phyloP scores from a whole-genome alignment of 2,113 vertebrate genomes.

The Thinocorus orbignyianus region DNA sequence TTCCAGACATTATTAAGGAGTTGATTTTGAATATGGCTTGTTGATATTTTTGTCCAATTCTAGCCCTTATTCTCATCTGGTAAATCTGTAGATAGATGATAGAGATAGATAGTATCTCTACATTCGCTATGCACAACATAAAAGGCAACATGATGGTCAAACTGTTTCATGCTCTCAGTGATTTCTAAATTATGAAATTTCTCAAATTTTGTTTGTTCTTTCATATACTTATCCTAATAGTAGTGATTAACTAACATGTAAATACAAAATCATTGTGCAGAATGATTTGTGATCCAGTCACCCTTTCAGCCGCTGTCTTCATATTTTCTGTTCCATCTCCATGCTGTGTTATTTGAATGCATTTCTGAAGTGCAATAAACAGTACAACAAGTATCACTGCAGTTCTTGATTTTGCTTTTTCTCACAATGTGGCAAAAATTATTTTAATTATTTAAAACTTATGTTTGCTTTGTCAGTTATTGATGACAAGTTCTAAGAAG shows the following conservation, averaged over 20 bases:
- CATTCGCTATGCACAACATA: neutral
- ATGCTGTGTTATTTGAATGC: neutral
- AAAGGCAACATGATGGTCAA: neutral
- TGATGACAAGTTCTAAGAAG: neutral
- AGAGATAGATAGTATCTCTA: neutral
- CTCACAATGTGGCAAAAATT: neutral
- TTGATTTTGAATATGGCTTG: neutral
- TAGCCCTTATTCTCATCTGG: neutral
- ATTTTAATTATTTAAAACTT: neutral
- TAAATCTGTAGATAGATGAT: neutral
- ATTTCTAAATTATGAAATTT: neutral
- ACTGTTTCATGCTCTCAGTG: neutral
- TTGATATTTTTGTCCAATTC: neutral
- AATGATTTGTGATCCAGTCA: neutral
- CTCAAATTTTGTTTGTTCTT: neutral
- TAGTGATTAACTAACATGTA: neutral
- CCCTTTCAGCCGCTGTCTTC: neutral
- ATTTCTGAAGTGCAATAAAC: constrained; percentile 3
- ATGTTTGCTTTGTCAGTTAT: neutral
- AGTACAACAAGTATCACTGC: neutral
- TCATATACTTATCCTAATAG: neutral
- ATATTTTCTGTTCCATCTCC: neutral
- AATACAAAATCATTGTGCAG: neutral
- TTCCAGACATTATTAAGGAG: neutral
- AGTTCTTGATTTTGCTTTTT: neutral